Evolutionary conservation across 2,797 vertebrate genomes (phyloP), one percentile per base, ranked within the genome.

Genomic region (Arnoldichthys spilopterus): DNA sequence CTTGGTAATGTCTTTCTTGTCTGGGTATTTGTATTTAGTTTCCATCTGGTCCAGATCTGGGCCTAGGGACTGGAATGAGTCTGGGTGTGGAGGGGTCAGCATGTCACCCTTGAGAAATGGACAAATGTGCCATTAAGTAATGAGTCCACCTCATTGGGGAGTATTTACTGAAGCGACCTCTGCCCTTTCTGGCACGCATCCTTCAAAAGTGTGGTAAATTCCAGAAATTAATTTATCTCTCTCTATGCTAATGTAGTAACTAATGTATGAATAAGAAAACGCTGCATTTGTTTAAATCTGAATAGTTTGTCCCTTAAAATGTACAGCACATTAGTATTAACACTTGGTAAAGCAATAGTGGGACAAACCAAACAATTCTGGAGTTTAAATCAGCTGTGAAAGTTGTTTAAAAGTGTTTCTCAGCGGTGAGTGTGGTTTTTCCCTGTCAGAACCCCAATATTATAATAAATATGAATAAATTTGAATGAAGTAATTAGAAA

Each of bases 41-140:
- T 49, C 67, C 77, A 86, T 86, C 82, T 86, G 86, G 77, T 76
- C 47, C 75, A 63, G 72, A 74, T 84, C 71, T 70, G 24, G 24
- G 26, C 66, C 73, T 24, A 30, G 53, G 24, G 30, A 76, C 58
- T 68, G 64, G 30, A 62, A 26, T 30, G 49, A 68, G 72, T 67
- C 54, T 68, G 64, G 58, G 56, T 74, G 72, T 30, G 64, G 66
- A 24, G 63, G 81, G 75, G 64, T 82, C 75, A 82, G 56, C 43
- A 37, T 28, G 37, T 85, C 79, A 79, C 83, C 70, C 77, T 74
- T 77, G 69, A 76, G 78, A 85, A 82, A 49, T 72, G 37, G 28
- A 28, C n/a, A 53, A 73, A 77, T 64, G 58, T 28, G 66, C 53
- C n/a, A 43, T 63, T 67, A 80, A 70, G 72, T 58, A 56, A 74